These are phyloP conservation scores for Muscicapa striata DNA, from an alignment of 2,797 vertebrate species.

Conservation along the genomic window DNA sequence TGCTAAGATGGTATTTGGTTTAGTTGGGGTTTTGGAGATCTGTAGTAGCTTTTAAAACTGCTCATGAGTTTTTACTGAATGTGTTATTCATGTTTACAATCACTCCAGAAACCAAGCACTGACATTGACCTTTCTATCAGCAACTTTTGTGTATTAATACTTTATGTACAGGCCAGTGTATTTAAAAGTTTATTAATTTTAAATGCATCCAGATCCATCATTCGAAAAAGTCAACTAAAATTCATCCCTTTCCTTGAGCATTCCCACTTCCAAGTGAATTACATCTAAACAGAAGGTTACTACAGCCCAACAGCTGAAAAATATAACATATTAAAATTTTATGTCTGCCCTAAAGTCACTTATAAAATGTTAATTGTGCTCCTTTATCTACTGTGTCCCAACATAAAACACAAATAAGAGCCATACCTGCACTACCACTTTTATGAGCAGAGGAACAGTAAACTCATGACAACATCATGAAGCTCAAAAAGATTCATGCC, in stretches of 20 bases:
- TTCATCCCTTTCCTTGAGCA: neutral
- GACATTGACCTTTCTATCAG: neutral
- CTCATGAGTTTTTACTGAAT: neutral
- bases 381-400: neutral
- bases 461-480: neutral
- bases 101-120: neutral
- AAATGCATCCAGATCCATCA: neutral
- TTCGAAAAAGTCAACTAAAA: neutral
- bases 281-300: neutral
- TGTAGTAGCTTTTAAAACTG: neutral
- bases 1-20: neutral
- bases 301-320: neutral
- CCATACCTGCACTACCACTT: neutral
- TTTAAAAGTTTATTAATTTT: neutral
- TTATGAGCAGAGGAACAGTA: neutral
- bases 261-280: neutral
- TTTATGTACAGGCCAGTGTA: fast-evolving
- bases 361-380: neutral
- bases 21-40: neutral
- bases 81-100: neutral
- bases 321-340: neutral
- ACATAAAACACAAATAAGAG: neutral
- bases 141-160: neutral
- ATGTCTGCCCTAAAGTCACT: neutral
- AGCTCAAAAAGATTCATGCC: no score